A percentile compares a stretch with the other conserved stretches of the same genome.
Conservation (phyloP, 2,113 vertebrate genomes). For the Colaptes auratus region DNA sequence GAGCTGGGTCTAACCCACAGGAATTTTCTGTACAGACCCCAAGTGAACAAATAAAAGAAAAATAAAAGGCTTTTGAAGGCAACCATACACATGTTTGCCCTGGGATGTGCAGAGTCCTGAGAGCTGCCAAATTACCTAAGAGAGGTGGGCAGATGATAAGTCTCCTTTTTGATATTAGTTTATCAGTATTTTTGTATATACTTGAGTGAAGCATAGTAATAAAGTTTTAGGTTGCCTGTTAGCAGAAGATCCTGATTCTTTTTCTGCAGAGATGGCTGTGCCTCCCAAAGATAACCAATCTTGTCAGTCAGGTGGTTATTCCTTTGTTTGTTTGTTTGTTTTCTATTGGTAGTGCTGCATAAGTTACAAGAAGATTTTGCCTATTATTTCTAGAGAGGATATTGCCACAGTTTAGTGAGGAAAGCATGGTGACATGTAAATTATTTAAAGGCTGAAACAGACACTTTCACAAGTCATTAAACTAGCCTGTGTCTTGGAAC, state of each 20-base stretch:
- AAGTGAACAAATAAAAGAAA: neutral
- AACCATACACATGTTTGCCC: neutral
- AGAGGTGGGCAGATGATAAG: neutral
- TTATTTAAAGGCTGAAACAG: conserved; percentile 47
- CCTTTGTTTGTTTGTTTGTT: neutral
- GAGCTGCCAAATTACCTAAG: neutral
- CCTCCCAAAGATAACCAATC: conserved; percentile 48
- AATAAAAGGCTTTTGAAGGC: neutral
- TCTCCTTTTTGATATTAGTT: neutral
- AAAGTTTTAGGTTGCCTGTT: conserved; percentile 18
- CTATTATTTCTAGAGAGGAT: neutral
- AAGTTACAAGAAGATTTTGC: neutral
- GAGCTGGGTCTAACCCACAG: neutral
- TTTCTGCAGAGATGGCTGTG: neutral
- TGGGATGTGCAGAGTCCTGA: neutral
- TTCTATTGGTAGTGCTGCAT: neutral
- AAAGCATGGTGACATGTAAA: neutral
- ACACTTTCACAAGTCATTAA: conserved; percentile 27
- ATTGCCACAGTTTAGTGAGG: neutral
- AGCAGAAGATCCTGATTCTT: conserved; percentile 32
- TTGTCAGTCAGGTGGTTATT: conserved; percentile 33
- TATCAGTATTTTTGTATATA: neutral
- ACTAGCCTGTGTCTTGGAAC: conserved; percentile 4
- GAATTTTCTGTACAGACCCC: neutral
- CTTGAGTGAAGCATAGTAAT: conserved; percentile 20